A percentile compares a stretch with the other conserved stretches of the same genome.
These are phyloP conservation scores for Drusus annulatus DNA, from an alignment of 1,140 invertebrate species.

Conservation along the genomic window DNA sequence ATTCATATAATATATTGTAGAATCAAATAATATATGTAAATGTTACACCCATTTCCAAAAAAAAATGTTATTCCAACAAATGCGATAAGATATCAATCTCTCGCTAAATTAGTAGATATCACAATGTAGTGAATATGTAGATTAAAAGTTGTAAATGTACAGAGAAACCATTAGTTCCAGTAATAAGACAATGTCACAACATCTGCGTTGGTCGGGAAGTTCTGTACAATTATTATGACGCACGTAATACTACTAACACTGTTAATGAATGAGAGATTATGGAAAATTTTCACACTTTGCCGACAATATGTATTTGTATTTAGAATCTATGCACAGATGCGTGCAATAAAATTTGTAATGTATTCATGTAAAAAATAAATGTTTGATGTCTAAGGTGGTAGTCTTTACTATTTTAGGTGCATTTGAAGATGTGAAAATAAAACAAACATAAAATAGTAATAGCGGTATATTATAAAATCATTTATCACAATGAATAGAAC, in stretches of 20 bases:
- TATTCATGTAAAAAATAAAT: conserved; percentile 58
- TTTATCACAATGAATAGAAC: conserved; percentile 46
- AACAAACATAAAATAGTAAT: conserved; percentile 17
- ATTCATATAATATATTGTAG: conserved; percentile 30
- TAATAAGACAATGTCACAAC: neutral
- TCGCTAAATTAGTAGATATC: conserved; percentile 40
- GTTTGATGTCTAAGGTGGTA: conserved; percentile 47
- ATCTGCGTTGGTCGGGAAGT: neutral
- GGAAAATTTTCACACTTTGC: conserved; percentile 46
- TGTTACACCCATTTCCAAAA: conserved; percentile 40
- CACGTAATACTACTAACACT: conserved; percentile 5
- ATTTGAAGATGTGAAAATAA: too few relatives aligned
- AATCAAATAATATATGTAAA: conserved; percentile 39
- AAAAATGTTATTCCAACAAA: conserved; percentile 40
- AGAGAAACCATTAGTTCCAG: neutral
- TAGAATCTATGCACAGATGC: conserved; percentile 50
- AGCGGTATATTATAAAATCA: conserved; percentile 45
- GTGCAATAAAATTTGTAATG: conserved; percentile 59
- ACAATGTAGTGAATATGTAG: conserved; percentile 40
- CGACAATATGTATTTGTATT: conserved; percentile 57
- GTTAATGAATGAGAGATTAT: conserved; percentile 36
- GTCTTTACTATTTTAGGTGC: neutral
- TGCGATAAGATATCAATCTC: conserved; percentile 14
- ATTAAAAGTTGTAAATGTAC: conserved; percentile 21
- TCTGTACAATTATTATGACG: neutral